These are phyloP conservation scores for Etia nguti DNA, from an alignment of 2,113 vertebrate species.

Conservation along the genomic window DNA sequence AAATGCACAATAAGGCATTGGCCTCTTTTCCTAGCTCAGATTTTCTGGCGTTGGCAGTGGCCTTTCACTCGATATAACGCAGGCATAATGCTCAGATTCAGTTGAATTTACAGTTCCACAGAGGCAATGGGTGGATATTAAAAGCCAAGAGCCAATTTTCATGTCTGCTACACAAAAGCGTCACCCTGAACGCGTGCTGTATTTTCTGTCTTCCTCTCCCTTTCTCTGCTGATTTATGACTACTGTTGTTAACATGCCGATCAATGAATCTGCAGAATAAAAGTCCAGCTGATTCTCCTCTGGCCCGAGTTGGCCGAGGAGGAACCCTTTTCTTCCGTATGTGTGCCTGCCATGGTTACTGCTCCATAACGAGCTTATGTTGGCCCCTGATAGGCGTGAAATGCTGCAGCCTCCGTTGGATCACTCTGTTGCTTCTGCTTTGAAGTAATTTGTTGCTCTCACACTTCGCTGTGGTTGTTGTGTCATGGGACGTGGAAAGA, in stretches of 20 bases:
- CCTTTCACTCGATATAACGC: neutral
- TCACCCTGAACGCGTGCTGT: neutral
- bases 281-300: neutral
- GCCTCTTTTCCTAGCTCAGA: neutral
- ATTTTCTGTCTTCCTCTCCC: neutral
- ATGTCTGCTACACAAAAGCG: constrained; percentile 17
- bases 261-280: constrained; percentile 24
- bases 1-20: neutral
- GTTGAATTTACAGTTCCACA: constrained; percentile 10
- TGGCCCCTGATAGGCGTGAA: constrained; percentile 41
- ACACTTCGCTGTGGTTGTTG: neutral
- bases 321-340: neutral
- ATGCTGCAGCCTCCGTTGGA: constrained; percentile 36
- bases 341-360: constrained; percentile 20
- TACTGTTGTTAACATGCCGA: constrained; percentile 11
- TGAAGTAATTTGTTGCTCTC: constrained; percentile 39
- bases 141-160: constrained; percentile 7
- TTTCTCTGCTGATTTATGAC: constrained; percentile 26
- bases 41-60: neutral
- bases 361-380: constrained; percentile 55
- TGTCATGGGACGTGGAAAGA: neutral
- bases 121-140: neutral
- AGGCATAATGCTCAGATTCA: neutral
- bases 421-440: constrained; percentile 24
- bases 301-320: neutral